phyloP scores from a whole-genome alignment of 92 coral and sea anemone genomes.

The Virgularia gustaviana region DNA sequence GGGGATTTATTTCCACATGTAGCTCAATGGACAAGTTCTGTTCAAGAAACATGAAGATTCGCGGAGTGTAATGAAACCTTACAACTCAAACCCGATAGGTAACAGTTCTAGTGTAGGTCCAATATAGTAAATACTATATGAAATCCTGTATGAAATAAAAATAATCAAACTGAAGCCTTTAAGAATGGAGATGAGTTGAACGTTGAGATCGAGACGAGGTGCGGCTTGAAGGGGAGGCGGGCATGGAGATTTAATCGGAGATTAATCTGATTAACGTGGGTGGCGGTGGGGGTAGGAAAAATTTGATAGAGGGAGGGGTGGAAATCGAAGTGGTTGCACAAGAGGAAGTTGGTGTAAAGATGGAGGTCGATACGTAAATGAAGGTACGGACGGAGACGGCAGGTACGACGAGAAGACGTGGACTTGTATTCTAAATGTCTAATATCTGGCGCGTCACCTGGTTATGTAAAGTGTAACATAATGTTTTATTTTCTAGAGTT shows the following conservation, averaged over 20 bases:
- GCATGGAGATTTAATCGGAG: too few relatives aligned
- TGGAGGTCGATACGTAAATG: too few relatives aligned
- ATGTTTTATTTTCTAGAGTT: too few relatives aligned
- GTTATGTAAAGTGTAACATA: too few relatives aligned
- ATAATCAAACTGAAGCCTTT: too few relatives aligned
- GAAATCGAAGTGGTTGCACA: not conserved
- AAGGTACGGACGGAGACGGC: too few relatives aligned
- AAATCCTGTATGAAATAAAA: too few relatives aligned
- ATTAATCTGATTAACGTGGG: not conserved
- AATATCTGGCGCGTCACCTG: conserved; percentile 4
- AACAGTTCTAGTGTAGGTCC: not conserved
- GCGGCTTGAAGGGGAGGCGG: too few relatives aligned
- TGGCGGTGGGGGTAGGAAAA: not conserved
- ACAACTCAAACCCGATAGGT: conserved; percentile 7
- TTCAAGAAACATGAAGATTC: not conserved
- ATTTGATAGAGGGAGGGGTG: conserved; percentile 1
- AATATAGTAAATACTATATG: not conserved
- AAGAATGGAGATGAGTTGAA: too few relatives aligned
- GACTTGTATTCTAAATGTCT: conserved; percentile 7
- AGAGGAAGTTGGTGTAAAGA: too few relatives aligned
- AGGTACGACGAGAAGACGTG: too few relatives aligned
- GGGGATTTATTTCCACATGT: not conserved
- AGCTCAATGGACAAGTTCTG: not conserved
- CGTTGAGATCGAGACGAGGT: too few relatives aligned
- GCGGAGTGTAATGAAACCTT: not conserved